Evolutionary conservation across 2,113 vertebrate species (phyloP), one percentile per base, ranked within the genome.

Genomic region (Sturnira hondurensis): DNA sequence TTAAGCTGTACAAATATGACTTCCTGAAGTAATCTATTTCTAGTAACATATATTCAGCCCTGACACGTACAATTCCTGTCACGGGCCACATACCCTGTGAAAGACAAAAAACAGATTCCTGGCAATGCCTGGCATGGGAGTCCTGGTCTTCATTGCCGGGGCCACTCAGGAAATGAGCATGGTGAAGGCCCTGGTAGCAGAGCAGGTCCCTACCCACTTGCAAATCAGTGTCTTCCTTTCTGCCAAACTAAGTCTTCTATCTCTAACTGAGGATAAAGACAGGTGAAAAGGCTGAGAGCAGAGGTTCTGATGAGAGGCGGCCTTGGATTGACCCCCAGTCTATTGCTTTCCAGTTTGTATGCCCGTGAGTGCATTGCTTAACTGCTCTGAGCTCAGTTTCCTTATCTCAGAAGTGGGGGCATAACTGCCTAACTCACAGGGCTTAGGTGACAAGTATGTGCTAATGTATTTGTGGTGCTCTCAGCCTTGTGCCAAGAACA

Each of bases 11-110:
- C 61, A 94, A 96, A 94, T 96, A 86, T 91, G 88, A 74, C 96
- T 97, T 96, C 88, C 96, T 93, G 95, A 95, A 96, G 77, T 56
- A 83, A 91, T 94, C 96, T 93, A 91, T 96, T 97, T 96, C 89
- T 96, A 95, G 95, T 54, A 94, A 95, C 63, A 73, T 93, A 90
- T 68, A 97, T 85, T 95, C 28, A 7, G 54, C 68, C 61, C 85
- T 94, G 91, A 58, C 85, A 70, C 84, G 88, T 83, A 36, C 86
- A 91, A 95, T 91, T 96, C 93, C 82, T 96, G 81, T 96, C 93
- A 91, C 22, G 7, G 81, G 91, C 71, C 90, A 96, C 88, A 65
- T 31, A 73, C 82, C 76, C 58, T 88, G 77, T 73, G 76, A 93
- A 74, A 96, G 80, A 91, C 38, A 87, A 86, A 96, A 95, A 9